phyloP scores from a whole-genome alignment of 2,797 vertebrate genomes.

The Vespertilio murinus region DNA sequence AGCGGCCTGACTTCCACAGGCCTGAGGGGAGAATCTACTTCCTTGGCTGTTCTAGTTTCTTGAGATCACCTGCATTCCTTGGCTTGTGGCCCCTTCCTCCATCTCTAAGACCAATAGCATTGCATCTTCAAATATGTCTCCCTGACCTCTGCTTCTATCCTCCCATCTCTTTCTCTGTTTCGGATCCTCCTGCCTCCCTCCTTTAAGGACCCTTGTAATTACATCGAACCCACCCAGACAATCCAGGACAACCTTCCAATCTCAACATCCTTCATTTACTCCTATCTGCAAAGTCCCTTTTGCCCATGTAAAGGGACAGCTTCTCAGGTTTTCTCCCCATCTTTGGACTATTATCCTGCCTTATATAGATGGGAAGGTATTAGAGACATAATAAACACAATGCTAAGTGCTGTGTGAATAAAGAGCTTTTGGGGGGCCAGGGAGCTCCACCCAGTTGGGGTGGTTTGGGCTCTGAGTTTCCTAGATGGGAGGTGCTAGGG shows the following conservation, averaged over 20 bases:
- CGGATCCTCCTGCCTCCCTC: not conserved
- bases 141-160: not conserved
- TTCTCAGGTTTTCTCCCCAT: not conserved
- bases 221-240: not conserved
- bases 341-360: not conserved
- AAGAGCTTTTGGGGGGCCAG: not conserved
- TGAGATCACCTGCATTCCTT: not conserved
- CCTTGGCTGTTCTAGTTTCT: not conserved
- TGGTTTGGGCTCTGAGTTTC: not conserved
- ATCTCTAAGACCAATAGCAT: not conserved
- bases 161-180: not conserved
- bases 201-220: not conserved
- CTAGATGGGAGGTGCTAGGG: not conserved
- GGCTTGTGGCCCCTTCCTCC: not conserved
- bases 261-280: not conserved
- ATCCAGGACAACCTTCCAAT: not conserved
- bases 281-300: not conserved
- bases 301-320: not conserved
- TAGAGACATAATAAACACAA: accelerated
- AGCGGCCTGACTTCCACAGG: not conserved
- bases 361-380: not conserved
- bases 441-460: not conserved
- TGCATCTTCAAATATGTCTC: not conserved
- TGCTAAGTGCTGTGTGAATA: not conserved
- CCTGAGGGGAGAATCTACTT: not conserved